phyloP scores from a whole-genome alignment of 2,113 vertebrate species.

The Nannobrachium achirus region DNA sequence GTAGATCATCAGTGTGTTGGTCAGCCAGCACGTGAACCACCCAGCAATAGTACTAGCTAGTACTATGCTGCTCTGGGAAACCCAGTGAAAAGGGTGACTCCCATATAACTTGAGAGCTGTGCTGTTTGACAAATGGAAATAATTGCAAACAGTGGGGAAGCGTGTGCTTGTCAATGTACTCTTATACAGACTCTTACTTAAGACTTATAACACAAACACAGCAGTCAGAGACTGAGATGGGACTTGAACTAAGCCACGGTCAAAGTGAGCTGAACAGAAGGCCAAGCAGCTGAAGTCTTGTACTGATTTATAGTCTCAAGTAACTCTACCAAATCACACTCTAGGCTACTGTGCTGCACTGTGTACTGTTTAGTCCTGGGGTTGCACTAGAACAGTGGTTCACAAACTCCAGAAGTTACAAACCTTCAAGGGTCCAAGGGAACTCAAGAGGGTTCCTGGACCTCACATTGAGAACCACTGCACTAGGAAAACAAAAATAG shows the following conservation, averaged over 20 bases:
- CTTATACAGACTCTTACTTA: no score
- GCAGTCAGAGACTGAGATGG: not conserved
- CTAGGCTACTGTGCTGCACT: not conserved
- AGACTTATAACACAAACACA: no score
- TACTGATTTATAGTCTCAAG: not conserved
- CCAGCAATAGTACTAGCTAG: not conserved
- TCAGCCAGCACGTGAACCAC: conserved; percentile 1
- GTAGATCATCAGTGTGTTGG: not conserved
- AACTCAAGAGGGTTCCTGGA: no score
- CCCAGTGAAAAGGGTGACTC: no score
- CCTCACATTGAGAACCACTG: no score
- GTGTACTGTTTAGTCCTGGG: not conserved
- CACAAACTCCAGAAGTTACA: no score
- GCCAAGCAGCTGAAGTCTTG: not conserved
- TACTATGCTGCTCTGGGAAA: conserved; percentile 10
- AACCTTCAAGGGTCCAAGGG: not conserved
- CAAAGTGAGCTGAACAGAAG: not conserved
- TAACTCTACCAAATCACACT: not conserved
- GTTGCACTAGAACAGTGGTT: not conserved
- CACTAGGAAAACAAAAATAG: no score
- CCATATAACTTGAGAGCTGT: not conserved
- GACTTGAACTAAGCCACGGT: not conserved
- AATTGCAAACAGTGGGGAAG: not conserved
- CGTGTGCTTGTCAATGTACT: no score
- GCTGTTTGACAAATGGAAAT: not conserved